phyloP scores from a whole-genome alignment of 1,140 invertebrate genomes.

The Drosophila jambulina region DNA sequence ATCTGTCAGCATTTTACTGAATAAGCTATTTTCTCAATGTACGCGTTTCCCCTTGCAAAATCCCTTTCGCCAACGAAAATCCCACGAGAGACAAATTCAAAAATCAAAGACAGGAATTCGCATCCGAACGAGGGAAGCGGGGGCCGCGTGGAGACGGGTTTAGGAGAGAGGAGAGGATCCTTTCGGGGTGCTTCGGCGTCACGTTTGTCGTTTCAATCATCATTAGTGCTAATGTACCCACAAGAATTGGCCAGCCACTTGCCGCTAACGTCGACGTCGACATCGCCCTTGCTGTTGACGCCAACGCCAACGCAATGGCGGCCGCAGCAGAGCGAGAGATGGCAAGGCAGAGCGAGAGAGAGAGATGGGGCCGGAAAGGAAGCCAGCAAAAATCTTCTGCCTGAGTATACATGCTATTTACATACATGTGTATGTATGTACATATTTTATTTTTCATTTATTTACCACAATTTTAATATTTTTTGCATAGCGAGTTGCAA shows the following conservation, averaged over 20 bases:
- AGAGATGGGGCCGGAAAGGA: slow-evolving; percentile 4
- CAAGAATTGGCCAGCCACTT: slow-evolving; percentile 83
- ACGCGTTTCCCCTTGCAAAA: neutral
- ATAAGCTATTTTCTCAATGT: slow-evolving; percentile 2
- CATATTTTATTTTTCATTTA: slow-evolving; percentile 70
- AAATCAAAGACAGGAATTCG: slow-evolving; percentile 71
- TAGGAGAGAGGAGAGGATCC: slow-evolving; percentile 27
- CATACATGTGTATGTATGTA: slow-evolving; percentile 34
- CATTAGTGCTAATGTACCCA: slow-evolving; percentile 66
- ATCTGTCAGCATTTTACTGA: neutral
- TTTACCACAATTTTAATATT: slow-evolving; percentile 83
- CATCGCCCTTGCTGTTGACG: slow-evolving; percentile 2
- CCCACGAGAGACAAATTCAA: slow-evolving; percentile 64
- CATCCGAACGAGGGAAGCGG: neutral
- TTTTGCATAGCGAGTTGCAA: slow-evolving; percentile 53
- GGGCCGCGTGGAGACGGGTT: neutral
- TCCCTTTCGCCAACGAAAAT: slow-evolving; percentile 11
- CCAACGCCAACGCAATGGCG: slow-evolving; percentile 41
- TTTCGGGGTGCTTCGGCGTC: slow-evolving; percentile 37
- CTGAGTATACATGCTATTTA: slow-evolving; percentile 20
- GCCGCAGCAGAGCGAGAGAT: slow-evolving; percentile 22
- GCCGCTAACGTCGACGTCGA: slow-evolving; percentile 29
- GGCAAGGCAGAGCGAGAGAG: slow-evolving; percentile 11
- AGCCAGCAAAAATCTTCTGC: slow-evolving; percentile 12
- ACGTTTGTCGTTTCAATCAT: slow-evolving; percentile 8